Evolutionary conservation across 2,113 vertebrate species (phyloP).

Genomic region (Brienomyrus longianalis): DNA sequence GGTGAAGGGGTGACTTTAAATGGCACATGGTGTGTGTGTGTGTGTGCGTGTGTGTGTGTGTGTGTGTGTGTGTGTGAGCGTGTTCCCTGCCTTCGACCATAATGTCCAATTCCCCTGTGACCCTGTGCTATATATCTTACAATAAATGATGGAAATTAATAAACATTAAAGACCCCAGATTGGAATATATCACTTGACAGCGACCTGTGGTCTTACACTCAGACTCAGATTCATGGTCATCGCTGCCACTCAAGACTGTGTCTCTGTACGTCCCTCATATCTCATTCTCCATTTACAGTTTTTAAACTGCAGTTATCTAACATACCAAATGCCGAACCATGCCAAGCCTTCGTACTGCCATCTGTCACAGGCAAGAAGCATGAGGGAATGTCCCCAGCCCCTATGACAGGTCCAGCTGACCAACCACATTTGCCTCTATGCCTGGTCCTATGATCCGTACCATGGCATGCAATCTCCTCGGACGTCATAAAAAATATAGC

Average conservation of each 20-base stretch:
- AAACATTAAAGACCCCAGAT: neutral
- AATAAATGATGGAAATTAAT: neutral
- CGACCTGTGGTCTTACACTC: neutral
- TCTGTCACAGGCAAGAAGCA: neutral
- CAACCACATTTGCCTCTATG: neutral
- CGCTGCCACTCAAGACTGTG: neutral
- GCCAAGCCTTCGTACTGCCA: constrained; percentile 1
- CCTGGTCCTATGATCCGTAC: neutral
- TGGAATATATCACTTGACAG: neutral
- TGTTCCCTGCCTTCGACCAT: neutral
- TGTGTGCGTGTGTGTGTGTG: neutral
- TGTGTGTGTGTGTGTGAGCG: neutral
- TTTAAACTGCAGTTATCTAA: constrained; percentile 8
- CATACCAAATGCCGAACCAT: neutral
- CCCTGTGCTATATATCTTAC: neutral
- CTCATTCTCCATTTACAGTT: constrained; percentile 1
- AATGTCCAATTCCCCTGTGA: neutral
- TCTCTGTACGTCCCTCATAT: neutral
- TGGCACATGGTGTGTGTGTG: neutral
- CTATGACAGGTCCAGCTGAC: neutral
- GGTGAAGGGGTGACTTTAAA: neutral
- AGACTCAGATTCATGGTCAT: neutral
- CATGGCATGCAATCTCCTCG: neutral
- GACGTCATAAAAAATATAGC: neutral
- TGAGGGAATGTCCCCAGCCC: neutral